phyloP scores from a whole-genome alignment of 2,888 invertebrate genomes.

The Torymus auratus region DNA sequence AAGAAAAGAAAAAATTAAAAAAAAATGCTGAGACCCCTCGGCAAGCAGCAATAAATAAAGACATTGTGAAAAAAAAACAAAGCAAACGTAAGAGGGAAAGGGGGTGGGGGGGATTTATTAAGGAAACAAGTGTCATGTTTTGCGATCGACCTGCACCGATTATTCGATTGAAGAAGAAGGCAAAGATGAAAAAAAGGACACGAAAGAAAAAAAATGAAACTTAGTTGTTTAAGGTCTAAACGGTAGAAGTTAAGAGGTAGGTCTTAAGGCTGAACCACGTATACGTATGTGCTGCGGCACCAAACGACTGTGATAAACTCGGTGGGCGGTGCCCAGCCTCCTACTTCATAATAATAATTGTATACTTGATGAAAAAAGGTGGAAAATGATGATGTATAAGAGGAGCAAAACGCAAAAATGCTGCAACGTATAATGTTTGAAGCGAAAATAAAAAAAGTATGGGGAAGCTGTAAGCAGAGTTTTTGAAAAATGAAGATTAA shows the following conservation, averaged over 20 bases:
- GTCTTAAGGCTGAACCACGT: slow-evolving; percentile 77
- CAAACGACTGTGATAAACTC: slow-evolving; percentile 77
- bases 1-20: slow-evolving; percentile 33
- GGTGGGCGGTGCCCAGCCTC: slow-evolving; percentile 78
- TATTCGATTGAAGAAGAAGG: slow-evolving; percentile 39
- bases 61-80: slow-evolving; percentile 48
- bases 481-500: slow-evolving; percentile 52
- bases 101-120: slow-evolving; percentile 18
- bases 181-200: slow-evolving; percentile 24
- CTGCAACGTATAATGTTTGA: slow-evolving; percentile 54
- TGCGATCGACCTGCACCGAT: slow-evolving; percentile 48
- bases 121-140: slow-evolving; percentile 46
- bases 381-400: slow-evolving; percentile 36
- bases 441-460: slow-evolving; percentile 38
- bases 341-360: slow-evolving; percentile 75
- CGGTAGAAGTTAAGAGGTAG: slow-evolving; percentile 71
- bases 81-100: slow-evolving; percentile 45
- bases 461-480: slow-evolving; percentile 36
- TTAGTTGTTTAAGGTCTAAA: slow-evolving; percentile 55
- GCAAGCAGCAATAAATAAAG: slow-evolving; percentile 51
- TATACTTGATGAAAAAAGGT: slow-evolving; percentile 66
- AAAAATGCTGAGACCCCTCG: slow-evolving; percentile 29
- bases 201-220: slow-evolving; percentile 41
- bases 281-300: slow-evolving; percentile 78
- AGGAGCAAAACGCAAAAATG: slow-evolving; percentile 48